Evolutionary conservation across 2,797 vertebrate species (phyloP).

Genomic region (Brachyrhaphis roseni): DNA sequence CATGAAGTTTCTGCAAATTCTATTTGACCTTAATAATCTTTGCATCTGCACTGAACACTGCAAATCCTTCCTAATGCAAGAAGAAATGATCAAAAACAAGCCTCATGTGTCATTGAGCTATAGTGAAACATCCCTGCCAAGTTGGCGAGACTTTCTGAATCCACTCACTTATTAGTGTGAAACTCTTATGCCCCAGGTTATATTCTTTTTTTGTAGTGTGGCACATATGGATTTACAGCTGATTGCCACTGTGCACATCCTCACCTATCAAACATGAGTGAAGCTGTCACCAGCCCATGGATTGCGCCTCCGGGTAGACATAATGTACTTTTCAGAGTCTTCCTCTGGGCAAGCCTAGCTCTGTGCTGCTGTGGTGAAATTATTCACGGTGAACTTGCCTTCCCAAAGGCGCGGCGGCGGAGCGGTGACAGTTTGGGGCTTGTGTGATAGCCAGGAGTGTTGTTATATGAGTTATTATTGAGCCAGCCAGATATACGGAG

Average conservation of each 20-base stretch:
- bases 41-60: constrained; percentile 5
- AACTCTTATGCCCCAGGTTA: constrained; percentile 25
- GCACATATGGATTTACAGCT: constrained; percentile 45
- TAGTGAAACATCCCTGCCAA: constrained; percentile 18
- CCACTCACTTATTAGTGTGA: constrained; percentile 38
- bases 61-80: constrained; percentile 9
- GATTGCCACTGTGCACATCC: constrained; percentile 55
- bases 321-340: constrained; percentile 66
- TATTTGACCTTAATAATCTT: constrained; percentile 8
- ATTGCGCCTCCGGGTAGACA: constrained; percentile 47
- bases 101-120: constrained; percentile 4
- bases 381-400: constrained; percentile 68
- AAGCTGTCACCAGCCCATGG: constrained; percentile 54
- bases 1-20: not conserved
- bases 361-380: constrained; percentile 58
- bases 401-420: constrained; percentile 59
- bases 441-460: constrained; percentile 65
- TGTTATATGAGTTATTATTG: constrained; percentile 71
- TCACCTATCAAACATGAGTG: constrained; percentile 54
- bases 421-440: constrained; percentile 63
- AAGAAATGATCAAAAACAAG: constrained; percentile 10
- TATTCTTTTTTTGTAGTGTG: constrained; percentile 33
- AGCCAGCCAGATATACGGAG: constrained; percentile 57
- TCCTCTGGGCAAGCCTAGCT: constrained; percentile 56
- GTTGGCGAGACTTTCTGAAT: constrained; percentile 24